These are phyloP conservation scores for Cephonodes hylas DNA, from an alignment of 2,888 invertebrate species.

Conservation along the genomic window DNA sequence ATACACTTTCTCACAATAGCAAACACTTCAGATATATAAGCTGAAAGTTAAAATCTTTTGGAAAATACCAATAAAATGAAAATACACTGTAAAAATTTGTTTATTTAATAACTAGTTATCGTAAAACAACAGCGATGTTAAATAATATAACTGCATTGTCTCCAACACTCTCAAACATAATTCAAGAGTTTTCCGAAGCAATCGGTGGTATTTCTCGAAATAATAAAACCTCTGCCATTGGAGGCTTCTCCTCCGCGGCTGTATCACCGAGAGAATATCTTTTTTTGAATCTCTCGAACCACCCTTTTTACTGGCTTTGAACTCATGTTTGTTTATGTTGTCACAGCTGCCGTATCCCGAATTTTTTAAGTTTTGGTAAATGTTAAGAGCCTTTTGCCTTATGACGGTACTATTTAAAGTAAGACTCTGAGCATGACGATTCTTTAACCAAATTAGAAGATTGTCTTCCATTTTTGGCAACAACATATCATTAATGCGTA, in stretches of 20 bases:
- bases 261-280: background rate
- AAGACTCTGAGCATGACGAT: background rate
- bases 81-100: no score
- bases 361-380: constrained; percentile 1
- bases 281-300: background rate
- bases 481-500: background rate
- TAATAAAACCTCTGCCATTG: background rate
- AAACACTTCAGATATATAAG: no score
- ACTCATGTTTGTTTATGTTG: background rate
- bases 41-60: no score
- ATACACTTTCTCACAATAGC: no score
- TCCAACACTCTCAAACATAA: background rate
- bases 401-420: background rate
- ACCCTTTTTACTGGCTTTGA: background rate
- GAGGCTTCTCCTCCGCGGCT: background rate
- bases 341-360: background rate
- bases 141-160: no score
- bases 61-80: no score
- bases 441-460: background rate
- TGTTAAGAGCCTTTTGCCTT: background rate
- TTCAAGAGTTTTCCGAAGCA: no score
- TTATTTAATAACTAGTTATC: no score
- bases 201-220: background rate
- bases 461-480: background rate
- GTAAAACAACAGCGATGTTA: background rate